Evolutionary conservation across 2,113 vertebrate species (phyloP), one percentile per base, ranked within the genome.

Genomic region (Peromyscus maniculatus): DNA sequence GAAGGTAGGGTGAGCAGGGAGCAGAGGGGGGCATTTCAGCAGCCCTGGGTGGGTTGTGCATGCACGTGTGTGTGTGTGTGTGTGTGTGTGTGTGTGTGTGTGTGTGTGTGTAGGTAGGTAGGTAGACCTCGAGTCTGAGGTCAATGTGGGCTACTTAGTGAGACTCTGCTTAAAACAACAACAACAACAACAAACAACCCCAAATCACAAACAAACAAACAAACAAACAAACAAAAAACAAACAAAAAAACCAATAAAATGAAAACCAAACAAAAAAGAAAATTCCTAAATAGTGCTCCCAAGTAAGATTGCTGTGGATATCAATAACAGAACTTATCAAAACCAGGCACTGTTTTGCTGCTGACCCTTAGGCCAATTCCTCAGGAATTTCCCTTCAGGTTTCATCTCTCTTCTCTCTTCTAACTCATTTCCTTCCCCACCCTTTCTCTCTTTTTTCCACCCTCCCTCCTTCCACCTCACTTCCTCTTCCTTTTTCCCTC

Each of bases 391-490:
- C 33, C 84, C 36, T 67, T 64, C 71, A 79, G 55, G 31, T 87
- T n/a, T 43, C 49, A 82, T 88, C 52, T 66, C 52, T 66, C 13
- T 7, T 62, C 21, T 43, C n/a, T 72, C 1, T 33, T 39, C 16
- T 7, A 87, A 19, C 13, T 71, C 36, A 26, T 71, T 72, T 21
- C 22, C 24, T 24, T 75, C 2, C 69, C n/a, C 55, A 43, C 52
- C 13, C 7, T 7, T 39, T 87, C 19, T 69, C 43, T 36, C 43
- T 67, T 69, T 87, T 55, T 6, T 55, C 16, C 28, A 24, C 19
- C 22, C 11, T 55, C 21, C 19, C 4, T 12, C 19, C 4, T 4
- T n/a, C 4, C 9, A 2, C 9, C 31, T 4, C 3, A 0, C 0
- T 12, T 3, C 8, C 2, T 13, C 24, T 1, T 15, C 22, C 10